Evolutionary conservation across 2,113 vertebrate species (phyloP), one percentile per base, ranked within the genome.

Genomic region (Corapipo altera): DNA sequence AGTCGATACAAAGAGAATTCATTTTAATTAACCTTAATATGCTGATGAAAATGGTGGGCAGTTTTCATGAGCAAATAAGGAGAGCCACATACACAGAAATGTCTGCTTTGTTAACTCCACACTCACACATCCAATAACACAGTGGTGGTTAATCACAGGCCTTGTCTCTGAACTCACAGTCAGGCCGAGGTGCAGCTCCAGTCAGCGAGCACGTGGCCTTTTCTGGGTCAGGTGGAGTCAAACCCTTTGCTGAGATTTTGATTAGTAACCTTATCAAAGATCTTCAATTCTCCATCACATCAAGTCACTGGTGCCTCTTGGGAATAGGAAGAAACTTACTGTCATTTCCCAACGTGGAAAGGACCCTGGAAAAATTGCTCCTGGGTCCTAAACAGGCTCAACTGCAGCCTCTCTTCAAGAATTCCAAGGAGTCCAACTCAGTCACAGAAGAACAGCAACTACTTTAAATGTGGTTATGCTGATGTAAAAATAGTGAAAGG

Each of bases 1-100:
- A 98, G 97, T 98, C 98, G 88, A 98, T 98, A 97, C 93, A 97
- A 98, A 97, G 95, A 95, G 98, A 98, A 98, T 98, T 98, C 98
- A 97, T 98, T 98, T 97, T 97, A 98, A 98, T 98, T 98, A 98
- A 98, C 97, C 96, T 97, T 97, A 98, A 98, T 98, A 98, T 89
- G 97, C 96, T 97, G 97, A 98, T 96, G 96, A 93, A 98, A 98
- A 97, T 65, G 72, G 88, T 66, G 79, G 88, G 72, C 94, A 96
- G 91, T 94, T 98, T 97, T 97, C 96, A 91, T 35, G 89, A 97
- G 71, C 57, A 97, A 96, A 85, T 95, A 97, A 97, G 39, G 19
- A 70, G 37, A 91, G 93, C 66, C 89, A 96, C 88, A 80, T 22
- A 67, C 64, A 49, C 51, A 74, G 89, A 97, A 97, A 93, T 96